Conservation (phyloP, 2,797 vertebrate species). For the Hemitrygon akajei region DNA sequence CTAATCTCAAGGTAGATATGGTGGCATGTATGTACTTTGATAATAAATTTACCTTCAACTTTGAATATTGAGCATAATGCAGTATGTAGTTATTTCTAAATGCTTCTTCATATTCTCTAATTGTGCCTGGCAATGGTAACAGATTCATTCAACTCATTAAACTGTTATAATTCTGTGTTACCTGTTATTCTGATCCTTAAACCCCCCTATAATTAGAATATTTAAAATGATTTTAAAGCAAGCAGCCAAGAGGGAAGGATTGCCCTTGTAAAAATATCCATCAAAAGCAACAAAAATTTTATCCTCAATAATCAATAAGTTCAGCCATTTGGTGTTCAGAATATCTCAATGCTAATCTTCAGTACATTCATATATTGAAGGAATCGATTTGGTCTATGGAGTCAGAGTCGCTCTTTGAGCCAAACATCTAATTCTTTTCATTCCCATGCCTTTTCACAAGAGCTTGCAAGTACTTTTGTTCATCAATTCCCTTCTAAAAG, state of each 20-base stretch:
- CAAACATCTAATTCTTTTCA: background rate
- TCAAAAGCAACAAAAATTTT: background rate
- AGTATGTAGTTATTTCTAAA: background rate
- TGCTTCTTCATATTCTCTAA: background rate
- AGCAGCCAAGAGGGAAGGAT: background rate
- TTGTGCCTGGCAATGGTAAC: background rate
- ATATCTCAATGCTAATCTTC: background rate
- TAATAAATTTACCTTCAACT: no score
- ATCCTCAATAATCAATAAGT: background rate
- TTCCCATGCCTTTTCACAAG: background rate
- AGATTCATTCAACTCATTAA: background rate
- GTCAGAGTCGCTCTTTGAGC: background rate
- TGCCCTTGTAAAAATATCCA: background rate
- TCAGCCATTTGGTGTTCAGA: background rate
- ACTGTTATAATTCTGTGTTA: background rate
- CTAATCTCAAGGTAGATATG: no score
- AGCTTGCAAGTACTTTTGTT: background rate
- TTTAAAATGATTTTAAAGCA: background rate
- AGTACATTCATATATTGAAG: background rate
- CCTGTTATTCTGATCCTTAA: background rate
- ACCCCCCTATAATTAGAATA: background rate
- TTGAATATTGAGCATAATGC: background rate
- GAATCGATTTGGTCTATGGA: background rate
- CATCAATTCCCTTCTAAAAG: background rate
- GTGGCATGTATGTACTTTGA: no score